Evolutionary conservation across 2,113 vertebrate genomes (phyloP), one percentile per base, ranked within the genome.

Genomic region (Alexandromys fortis): DNA sequence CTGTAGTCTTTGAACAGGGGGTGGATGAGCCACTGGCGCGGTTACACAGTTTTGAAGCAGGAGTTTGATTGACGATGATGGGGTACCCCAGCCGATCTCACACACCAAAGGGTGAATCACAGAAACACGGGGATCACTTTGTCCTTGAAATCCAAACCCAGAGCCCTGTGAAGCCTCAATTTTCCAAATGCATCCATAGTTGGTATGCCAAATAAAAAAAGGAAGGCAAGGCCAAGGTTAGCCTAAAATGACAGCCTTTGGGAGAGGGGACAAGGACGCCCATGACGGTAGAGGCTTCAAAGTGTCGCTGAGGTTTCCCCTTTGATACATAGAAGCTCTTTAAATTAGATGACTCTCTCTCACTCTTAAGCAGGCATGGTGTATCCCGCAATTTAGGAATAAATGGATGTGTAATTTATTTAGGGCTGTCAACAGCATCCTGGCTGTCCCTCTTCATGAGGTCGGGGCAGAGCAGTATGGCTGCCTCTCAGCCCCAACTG

Each of bases 41-140:
- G 4, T 21, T 12, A 1, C 8, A 7, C 38, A 35, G 45, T 42
- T 26, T 0, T 30, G 8, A 81, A 67, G 79, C 35, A 19, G 86
- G 73, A 30, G 6, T 4, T 1, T 6, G 42, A 45, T 8, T 4
- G 35, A 52, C 6, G 17, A 2, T 33, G 42, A 38, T 0, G 72
- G 13, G 0, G 10, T 5, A 3, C 7, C 21, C 1, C 1, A 2
- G 65, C 4, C 28, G 38, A 45, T 26, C 55, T 13, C 33, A 58
- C 52, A 61, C 83, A 67, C 19, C 86, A 26, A 5, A 35, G 0
- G 14, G 11, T 6, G 79, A 68, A 21, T 42, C 58, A 22, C 30
- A 14, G 94, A 78, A 42, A 11, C 3, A 22, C 6, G 12, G 33
- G 21, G 14, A 58, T 42, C 49, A 45, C 58, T 13, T 21, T 0